phyloP scores from a whole-genome alignment of 2,888 invertebrate genomes.

The Lasius fuliginosus region DNA sequence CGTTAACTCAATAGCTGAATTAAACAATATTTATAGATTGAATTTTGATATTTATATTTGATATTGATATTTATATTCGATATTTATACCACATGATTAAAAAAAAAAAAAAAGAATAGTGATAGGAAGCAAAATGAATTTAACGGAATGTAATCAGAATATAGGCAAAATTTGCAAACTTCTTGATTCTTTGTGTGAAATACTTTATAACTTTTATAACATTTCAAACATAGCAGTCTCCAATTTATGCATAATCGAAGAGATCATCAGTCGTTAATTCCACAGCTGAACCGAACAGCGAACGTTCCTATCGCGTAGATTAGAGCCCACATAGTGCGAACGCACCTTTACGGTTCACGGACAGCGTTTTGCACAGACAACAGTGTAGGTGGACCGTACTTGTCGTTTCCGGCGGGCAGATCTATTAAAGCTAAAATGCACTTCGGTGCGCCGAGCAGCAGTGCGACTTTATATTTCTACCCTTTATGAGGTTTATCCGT shows the following conservation, averaged over 20 bases:
- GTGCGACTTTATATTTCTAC: constrained; percentile 18
- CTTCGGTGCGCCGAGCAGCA: neutral
- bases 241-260: neutral
- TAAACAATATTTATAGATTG: constrained; percentile 3
- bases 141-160: neutral
- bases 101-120: neutral
- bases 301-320: neutral
- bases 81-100: neutral
- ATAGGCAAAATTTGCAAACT: neutral
- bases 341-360: constrained; percentile 23
- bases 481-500: constrained; percentile 33
- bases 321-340: constrained; percentile 24
- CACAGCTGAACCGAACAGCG: constrained; percentile 8
- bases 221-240: neutral
- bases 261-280: constrained; percentile 15
- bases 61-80: neutral
- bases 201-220: too few relatives aligned
- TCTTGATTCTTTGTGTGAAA: neutral
- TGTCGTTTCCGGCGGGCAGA: constrained; percentile 39
- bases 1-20: constrained; percentile 20
- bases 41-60: neutral
- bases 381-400: constrained; percentile 48
- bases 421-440: constrained; percentile 46
- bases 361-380: constrained; percentile 19
- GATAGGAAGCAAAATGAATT: neutral